These are phyloP conservation scores for Pontoporia blainvillei DNA, from an alignment of 2,113 vertebrate species.

Conservation along the genomic window DNA sequence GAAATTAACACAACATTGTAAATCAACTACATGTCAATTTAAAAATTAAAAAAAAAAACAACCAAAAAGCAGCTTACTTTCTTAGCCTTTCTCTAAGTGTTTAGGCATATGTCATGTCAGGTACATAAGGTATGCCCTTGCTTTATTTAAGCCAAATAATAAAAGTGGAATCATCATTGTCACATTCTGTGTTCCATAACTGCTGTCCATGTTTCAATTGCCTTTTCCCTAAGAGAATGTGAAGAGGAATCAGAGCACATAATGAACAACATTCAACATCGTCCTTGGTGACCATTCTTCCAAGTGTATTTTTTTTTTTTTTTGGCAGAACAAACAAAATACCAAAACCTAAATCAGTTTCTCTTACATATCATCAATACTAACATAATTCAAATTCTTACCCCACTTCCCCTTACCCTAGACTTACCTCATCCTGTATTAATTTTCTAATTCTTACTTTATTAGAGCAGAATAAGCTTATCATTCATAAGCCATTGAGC, in stretches of 20 bases:
- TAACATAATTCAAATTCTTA: not conserved
- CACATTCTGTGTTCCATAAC: not conserved
- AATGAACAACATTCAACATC: too few species aligned
- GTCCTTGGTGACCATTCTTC: not conserved
- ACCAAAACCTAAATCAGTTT: not conserved
- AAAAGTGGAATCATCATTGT: not conserved
- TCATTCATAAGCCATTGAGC: not conserved
- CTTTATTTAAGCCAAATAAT: not conserved
- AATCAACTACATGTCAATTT: too few species aligned
- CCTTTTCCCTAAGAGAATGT: not conserved
- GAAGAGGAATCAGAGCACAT: not conserved
- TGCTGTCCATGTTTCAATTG: not conserved
- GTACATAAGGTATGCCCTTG: not conserved
- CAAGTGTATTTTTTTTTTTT: not conserved
- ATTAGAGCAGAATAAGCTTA: not conserved
- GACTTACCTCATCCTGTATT: not conserved
- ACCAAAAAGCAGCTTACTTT: not conserved
- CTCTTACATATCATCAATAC: not conserved
- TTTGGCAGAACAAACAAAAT: not conserved
- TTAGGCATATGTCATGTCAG: too few species aligned
- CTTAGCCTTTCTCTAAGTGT: not conserved
- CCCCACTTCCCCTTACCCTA: not conserved
- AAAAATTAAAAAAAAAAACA: too few species aligned
- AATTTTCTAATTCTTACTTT: not conserved
- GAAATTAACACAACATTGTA: too few species aligned